Evolutionary conservation across 2,888 invertebrate species (phyloP).

Genomic region (Agrilus mali): DNA sequence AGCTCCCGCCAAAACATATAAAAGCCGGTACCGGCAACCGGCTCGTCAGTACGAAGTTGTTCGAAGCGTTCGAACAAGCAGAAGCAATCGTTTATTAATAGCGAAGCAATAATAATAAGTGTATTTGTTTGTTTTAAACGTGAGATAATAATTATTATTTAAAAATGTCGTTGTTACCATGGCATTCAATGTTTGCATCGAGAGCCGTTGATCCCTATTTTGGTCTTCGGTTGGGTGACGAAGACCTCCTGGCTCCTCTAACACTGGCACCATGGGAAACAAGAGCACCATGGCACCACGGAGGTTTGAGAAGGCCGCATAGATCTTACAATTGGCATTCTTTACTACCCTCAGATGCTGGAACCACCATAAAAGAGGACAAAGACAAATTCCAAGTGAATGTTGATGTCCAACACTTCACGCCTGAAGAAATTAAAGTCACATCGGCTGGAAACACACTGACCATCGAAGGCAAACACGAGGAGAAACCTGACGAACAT

Average conservation of each 20-base stretch:
- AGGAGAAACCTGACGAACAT: slow-evolving; percentile 61
- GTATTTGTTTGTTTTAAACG: too few relatives aligned
- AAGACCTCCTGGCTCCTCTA: slow-evolving; percentile 31
- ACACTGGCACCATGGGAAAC: too few relatives aligned
- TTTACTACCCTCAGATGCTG: slow-evolving; percentile 43
- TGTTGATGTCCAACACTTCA: slow-evolving; percentile 66
- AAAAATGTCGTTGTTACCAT: too few relatives aligned
- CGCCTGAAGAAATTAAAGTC: slow-evolving; percentile 66
- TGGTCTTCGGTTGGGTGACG: slow-evolving; percentile 32
- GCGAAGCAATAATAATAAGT: too few relatives aligned
- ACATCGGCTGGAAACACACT: slow-evolving; percentile 56
- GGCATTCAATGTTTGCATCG: not conserved
- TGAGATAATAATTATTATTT: too few relatives aligned
- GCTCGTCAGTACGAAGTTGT: too few relatives aligned
- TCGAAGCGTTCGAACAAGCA: too few relatives aligned
- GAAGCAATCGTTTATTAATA: too few relatives aligned
- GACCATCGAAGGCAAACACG: slow-evolving; percentile 64
- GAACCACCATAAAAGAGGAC: slow-evolving; percentile 42
- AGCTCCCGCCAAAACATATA: too few relatives aligned
- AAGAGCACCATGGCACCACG: too few relatives aligned
- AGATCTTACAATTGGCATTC: slow-evolving; percentile 31
- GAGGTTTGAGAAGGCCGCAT: too few relatives aligned
- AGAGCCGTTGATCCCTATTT: slow-evolving; percentile 34
- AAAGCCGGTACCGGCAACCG: too few relatives aligned
- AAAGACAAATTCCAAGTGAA: slow-evolving; percentile 59